A percentile compares a stretch with the other conserved stretches of the same genome.
Evolutionary conservation across 1,140 invertebrate species (phyloP).

Genomic region (Battus philenor): DNA sequence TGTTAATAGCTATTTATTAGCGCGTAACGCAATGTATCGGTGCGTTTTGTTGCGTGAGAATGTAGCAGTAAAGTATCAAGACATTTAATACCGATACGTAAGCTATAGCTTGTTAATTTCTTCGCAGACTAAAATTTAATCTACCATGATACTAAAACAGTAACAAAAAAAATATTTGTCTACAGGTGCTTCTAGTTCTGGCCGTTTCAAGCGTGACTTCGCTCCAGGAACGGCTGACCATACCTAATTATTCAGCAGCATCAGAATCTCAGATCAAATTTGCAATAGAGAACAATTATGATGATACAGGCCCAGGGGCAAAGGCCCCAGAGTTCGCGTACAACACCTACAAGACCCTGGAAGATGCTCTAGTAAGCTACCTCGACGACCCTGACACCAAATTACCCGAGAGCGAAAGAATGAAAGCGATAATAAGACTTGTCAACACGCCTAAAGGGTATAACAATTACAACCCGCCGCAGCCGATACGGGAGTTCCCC

Average conservation of each 20-base stretch:
- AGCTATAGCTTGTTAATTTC: no score
- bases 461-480: constrained; percentile 5
- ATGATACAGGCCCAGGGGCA: constrained; percentile 66
- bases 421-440: constrained; percentile 26
- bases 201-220: constrained; percentile 5
- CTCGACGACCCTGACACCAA: constrained; percentile 58
- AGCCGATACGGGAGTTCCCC: constrained; percentile 22
- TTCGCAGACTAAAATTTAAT: no score
- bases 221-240: constrained; percentile 2
- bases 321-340: constrained; percentile 49
- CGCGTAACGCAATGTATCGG: no score
- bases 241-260: constrained; percentile 32
- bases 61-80: no score
- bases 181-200: constrained; percentile 2
- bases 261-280: constrained; percentile 55
- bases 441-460: constrained; percentile 16
- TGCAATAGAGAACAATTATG: constrained; percentile 70
- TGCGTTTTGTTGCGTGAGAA: no score
- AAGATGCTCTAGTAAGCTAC: constrained; percentile 53
- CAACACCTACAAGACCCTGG: constrained; percentile 50
- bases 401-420: constrained; percentile 43
- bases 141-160: no score
- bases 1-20: no score
- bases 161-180: not conserved
- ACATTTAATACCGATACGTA: no score